Percentiles rank a stretch among this genome's conserved stretches.
Evolutionary conservation across 2,113 vertebrate genomes (phyloP).

Genomic region (Plecotus auritus): DNA sequence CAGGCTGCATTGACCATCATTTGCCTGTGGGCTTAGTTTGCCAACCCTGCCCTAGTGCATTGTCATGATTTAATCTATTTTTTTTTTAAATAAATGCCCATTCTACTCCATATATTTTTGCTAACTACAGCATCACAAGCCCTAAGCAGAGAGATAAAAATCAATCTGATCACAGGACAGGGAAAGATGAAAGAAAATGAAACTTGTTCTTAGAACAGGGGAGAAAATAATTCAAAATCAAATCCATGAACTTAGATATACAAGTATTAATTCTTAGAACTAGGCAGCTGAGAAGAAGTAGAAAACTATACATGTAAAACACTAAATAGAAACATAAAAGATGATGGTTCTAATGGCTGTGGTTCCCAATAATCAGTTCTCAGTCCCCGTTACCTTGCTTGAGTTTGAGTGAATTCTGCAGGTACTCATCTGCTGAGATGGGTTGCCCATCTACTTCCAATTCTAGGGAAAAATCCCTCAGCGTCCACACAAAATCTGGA

Average conservation of each 20-base stretch:
- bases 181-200: background rate
- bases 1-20: background rate
- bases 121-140: background rate
- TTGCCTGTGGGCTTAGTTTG: background rate
- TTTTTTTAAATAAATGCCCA: background rate
- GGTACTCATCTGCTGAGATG: conserved; percentile 71
- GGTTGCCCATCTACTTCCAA: conserved; percentile 37
- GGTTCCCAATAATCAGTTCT: background rate
- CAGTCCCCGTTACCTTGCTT: conserved; percentile 54
- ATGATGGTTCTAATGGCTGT: background rate
- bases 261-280: background rate
- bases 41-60: background rate
- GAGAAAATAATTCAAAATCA: background rate
- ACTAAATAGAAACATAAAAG: background rate
- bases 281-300: background rate
- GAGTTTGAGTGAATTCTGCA: conserved; percentile 67
- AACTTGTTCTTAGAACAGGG: background rate
- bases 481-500: conserved; percentile 75
- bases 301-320: background rate
- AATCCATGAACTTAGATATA: background rate
- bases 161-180: background rate
- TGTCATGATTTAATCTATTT: background rate
- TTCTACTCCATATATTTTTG: background rate
- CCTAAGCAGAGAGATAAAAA: background rate
- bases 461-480: conserved; percentile 74